phyloP scores from a whole-genome alignment of 2,888 invertebrate genomes.

The Himalopsyche kuldschensis region DNA sequence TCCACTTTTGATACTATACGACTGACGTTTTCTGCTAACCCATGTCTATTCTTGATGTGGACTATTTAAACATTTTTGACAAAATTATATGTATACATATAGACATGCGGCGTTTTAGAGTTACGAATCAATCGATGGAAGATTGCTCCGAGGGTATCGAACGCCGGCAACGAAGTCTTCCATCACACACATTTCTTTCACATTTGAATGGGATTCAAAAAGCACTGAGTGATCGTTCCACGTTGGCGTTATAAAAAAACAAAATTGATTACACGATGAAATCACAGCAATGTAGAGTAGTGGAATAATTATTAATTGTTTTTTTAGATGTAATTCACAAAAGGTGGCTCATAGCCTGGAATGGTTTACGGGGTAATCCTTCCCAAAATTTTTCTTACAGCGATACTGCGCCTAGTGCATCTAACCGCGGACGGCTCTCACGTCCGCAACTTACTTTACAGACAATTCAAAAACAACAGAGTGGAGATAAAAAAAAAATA shows the following conservation, averaged over 20 bases:
- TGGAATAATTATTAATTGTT: not conserved
- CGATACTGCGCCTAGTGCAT: not conserved
- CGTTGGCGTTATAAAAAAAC: not conserved
- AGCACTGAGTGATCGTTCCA: not conserved
- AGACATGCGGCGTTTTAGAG: too few relatives aligned
- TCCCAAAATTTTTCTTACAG: not conserved
- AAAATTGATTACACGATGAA: slow-evolving; percentile 10
- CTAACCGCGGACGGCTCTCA: not conserved
- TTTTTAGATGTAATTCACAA: not conserved
- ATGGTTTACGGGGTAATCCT: not conserved
- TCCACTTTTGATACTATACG: too few relatives aligned
- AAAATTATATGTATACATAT: too few relatives aligned
- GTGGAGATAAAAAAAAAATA: not conserved
- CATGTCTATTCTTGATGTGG: too few relatives aligned
- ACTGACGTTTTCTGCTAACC: too few relatives aligned
- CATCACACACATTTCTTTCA: not conserved
- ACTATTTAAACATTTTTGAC: too few relatives aligned
- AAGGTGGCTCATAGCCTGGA: slow-evolving; percentile 17
- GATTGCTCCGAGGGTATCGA: slow-evolving; percentile 13
- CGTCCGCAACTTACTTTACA: too few relatives aligned
- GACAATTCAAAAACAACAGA: not conserved
- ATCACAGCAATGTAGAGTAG: slow-evolving; percentile 20
- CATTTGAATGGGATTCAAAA: not conserved
- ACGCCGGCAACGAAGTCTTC: slow-evolving; percentile 6
- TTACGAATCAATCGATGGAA: not conserved